Evolutionary conservation across 2,888 invertebrate genomes (phyloP), one percentile per base, ranked within the genome.

Genomic region (Pterostichus madidus): DNA sequence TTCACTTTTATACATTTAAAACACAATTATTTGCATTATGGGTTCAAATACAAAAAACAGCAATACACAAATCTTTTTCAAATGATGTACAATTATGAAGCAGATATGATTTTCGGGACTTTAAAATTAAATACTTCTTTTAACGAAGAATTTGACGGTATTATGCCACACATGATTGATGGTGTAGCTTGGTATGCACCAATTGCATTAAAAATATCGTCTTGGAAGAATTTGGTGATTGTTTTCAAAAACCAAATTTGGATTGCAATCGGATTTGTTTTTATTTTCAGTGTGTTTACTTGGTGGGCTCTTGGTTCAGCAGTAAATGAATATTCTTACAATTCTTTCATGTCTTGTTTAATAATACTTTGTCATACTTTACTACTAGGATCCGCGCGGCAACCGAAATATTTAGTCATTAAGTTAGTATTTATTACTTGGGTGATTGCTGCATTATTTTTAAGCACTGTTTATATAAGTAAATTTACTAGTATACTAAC

Each of bases 401-500:
- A 79, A 44, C 79, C 79, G 44, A 49, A 8, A 17, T 6, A 35
- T 24, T 64, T 61, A 1, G 10, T 6, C 10, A 2, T 79, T 24
- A 8, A 61, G 11, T n/a, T 44, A 10, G 4, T 61, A 1, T 79
- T 79, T 46, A 46, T 79, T 15, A 44, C 79, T 17, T 79, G 79
- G 79, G 24, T 79, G n/a, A 7, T 64, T 5, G 44, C 17, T 15
- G 17, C 79, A 6, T 44, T 79, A 46, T n/a, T 79, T 3, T 10
- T 79, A 46, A 79, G 64, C 13, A 79, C 61, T 0, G 10, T 64
- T 6, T 79, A 79, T n/a, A 49, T 24, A 6, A 61, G 44, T n/a
- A 79, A 52, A 24, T 79, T 79, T 79, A 79, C 79, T 10, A 61
- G 61, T n/a, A 79, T 79, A 35, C 24, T 79, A 17, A 79, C 79